Base-by-base conservation (phyloP, 2,113 vertebrate genomes). In the Suncus etruscus region DNA sequence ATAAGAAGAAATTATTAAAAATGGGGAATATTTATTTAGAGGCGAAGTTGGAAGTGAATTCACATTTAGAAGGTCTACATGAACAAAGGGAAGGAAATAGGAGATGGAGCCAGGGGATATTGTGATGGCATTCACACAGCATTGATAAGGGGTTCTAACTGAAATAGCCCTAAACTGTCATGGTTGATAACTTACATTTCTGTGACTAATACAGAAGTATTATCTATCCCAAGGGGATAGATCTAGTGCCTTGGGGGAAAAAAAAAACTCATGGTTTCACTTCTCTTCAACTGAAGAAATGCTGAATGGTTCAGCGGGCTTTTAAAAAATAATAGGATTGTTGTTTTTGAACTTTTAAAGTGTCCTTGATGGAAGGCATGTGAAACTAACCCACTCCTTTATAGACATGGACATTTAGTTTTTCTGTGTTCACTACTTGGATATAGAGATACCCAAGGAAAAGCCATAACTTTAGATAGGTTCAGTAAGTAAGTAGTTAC, bases 271-370 rank as follows among this genome's bases (percentile, higher is more conserved):
- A 39, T 47, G 66, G 74, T 74, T 68, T 9, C 31, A 87, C 76
- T 93, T 80, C 82, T 89, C 27, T 18, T 90, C 51, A 83, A 76
- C 50, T 77, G 22, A 93, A 81, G 83, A 91, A 66, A 80, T 0
- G 1, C 20, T 47, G 63, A 94, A 58, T 31, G 63, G 75, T 79
- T 93, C 79, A 48, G 73, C 2, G 25, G 89, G 31, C 83, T 91
- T 85, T 25, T 86, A 1, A 87, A 87, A 93, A 91, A 89, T 18
- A 90, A 92, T 50, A 31, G 12, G 5, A 86, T 87, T 15, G 0
- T 92, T 91, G 92, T 68, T 94, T 91, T 77, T 91, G 91, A 95
- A 87, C 91, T 89, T 91, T 93, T 84, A 84, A 78, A 95, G 83
- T 88, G 76, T 73, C 80, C 83, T 93, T 95, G 85, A 93, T 81